Base-by-base conservation (phyloP, 2,888 invertebrate genomes). In the Alloscopus bannaensis region DNA sequence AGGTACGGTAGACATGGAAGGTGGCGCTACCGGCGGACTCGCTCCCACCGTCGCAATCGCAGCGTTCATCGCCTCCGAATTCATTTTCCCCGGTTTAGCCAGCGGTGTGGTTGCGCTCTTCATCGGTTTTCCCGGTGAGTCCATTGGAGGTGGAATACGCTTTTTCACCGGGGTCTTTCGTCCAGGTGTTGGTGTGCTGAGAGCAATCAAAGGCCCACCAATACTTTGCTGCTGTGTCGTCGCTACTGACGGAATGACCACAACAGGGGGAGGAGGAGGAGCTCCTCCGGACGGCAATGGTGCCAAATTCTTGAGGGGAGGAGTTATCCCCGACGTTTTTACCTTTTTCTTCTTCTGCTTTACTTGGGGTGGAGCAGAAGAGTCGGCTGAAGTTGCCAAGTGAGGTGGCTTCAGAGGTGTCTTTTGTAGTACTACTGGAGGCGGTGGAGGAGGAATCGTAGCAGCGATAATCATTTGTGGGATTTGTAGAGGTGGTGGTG, bases 101-200 rank as follows among this genome's bases (percentile, higher is more conserved):
- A 28, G 29, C 0, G 45, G 28, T 3, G 8, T 29, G 3, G 29
- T 59, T 8, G 24, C 11, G 3, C 60, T 13, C 29, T 69, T 77
- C 1, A 45, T 24, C 2, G 71, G 45, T 42, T 75, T 78, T 40
- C 57, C 69, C 1, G 78, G 73, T 11, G 78, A 75, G 13, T 78
- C 65, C 22, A 78, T 57, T 13, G 78, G 81, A 1, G 81, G 81
- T 28, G 78, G 77, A 31, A 75, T 81, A 50, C 78, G 47, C 26
- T 81, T 81, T 13, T 77, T 77, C 0, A 77, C 77, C 0, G 77
- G 77, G 16, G 77, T 77, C 31, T 77, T 77, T 18, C 77, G 60
- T 6, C 77, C 77, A 13, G 77, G 77, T 28, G 77, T 77, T 1
- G 77, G 69, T n/a, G 60, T 68, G 4, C 6, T 18, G 3, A 55